Conservation (phyloP, 2,113 vertebrate species). For the Athene noctua region DNA sequence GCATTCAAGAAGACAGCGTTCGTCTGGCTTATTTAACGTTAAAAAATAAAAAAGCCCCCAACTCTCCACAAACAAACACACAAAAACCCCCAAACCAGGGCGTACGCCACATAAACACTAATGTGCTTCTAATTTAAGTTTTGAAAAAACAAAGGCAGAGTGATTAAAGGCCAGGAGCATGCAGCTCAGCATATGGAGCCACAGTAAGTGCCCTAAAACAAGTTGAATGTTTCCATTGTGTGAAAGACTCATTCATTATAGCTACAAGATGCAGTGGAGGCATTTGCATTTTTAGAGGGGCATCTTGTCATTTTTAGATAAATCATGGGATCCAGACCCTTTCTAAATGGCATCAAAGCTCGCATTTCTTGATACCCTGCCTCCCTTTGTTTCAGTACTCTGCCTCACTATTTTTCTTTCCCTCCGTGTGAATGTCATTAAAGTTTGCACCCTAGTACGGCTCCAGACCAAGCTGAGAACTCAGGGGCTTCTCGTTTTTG, state of each 20-base stretch:
- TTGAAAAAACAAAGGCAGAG: slow-evolving; percentile 18
- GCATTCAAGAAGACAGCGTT: neutral
- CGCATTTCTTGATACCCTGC: neutral
- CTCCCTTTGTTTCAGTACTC: slow-evolving; percentile 26
- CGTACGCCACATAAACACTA: neutral
- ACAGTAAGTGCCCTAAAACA: neutral
- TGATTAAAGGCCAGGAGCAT: slow-evolving; percentile 8
- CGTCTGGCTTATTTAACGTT: neutral
- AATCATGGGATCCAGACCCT: slow-evolving; percentile 5
- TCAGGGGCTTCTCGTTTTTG: neutral
- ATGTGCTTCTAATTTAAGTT: slow-evolving; percentile 23
- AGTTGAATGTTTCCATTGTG: slow-evolving; percentile 43
- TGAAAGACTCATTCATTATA: slow-evolving; percentile 13
- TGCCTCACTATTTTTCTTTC: neutral
- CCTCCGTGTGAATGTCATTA: neutral
- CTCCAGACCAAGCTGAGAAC: neutral
- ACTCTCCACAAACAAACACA: neutral
- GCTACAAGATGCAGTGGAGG: neutral
- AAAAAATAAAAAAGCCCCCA: neutral
- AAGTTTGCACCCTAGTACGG: slow-evolving; percentile 5
- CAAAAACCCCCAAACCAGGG: accelerated
- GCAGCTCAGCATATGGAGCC: slow-evolving; percentile 9
- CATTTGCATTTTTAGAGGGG: slow-evolving; percentile 57
- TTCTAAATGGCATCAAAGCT: neutral
- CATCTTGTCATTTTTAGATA: slow-evolving; percentile 19